Percentiles rank a stretch among this genome's conserved stretches.
Conservation (phyloP, 1,140 invertebrate genomes). For the Aphis gossypii region DNA sequence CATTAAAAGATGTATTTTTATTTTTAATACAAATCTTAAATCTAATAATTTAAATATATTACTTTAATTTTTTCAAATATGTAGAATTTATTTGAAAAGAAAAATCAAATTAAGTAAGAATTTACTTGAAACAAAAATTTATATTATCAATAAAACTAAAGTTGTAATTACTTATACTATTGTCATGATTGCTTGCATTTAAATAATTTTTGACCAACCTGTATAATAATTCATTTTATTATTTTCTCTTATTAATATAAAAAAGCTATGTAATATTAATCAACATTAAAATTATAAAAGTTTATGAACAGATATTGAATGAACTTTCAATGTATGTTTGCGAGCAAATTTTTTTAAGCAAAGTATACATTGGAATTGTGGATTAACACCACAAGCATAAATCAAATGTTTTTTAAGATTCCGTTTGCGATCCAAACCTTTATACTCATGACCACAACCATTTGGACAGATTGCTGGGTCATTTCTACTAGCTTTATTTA, state of each 20-base stretch:
- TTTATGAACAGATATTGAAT: constrained; percentile 19
- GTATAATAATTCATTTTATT: no score
- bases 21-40: background rate
- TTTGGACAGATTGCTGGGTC: background rate
- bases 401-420: background rate
- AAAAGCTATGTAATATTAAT: background rate
- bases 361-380: background rate
- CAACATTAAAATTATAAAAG: background rate
- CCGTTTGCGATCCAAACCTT: background rate
- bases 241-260: background rate
- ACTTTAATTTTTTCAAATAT: background rate
- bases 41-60: background rate
- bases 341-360: background rate
- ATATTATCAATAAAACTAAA: background rate
- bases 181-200: background rate
- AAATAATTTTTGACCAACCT: no score
- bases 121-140: background rate
- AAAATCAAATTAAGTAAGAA: background rate
- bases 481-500: constrained; percentile 3
- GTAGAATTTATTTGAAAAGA: background rate
- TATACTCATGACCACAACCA: background rate
- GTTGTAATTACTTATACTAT: background rate
- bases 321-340: background rate
- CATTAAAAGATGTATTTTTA: background rate
- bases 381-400: background rate